phyloP scores from a whole-genome alignment of 2,888 invertebrate genomes.

The Metalampra italica region DNA sequence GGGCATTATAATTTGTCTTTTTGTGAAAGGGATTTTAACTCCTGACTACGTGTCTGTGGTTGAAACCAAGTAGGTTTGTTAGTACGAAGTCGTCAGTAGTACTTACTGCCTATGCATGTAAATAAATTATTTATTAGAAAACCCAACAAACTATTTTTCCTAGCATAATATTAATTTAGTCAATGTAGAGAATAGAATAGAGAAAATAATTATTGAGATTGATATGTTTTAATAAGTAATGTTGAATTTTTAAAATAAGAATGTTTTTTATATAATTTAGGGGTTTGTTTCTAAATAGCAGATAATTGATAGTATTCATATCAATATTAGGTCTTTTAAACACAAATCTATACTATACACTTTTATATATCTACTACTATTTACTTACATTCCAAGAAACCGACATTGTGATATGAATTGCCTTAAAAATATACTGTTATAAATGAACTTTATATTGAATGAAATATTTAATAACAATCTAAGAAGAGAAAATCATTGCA shows the following conservation, averaged over 20 bases:
- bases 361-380: no score
- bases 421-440: slow-evolving; percentile 37
- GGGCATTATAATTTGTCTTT: no score
- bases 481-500: not conserved
- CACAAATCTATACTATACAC: not conserved
- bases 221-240: slow-evolving; percentile 32
- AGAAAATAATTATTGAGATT: slow-evolving; percentile 51
- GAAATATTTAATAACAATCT: slow-evolving; percentile 15
- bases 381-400: slow-evolving; percentile 27
- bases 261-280: slow-evolving; percentile 30
- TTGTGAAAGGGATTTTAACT: not conserved
- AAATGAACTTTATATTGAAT: slow-evolving; percentile 10
- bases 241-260: slow-evolving; percentile 41
- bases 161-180: slow-evolving; percentile 67
- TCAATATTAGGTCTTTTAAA: no score
- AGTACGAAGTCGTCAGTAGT: slow-evolving; percentile 16
- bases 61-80: not conserved
- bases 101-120: slow-evolving; percentile 14
- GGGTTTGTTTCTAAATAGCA: slow-evolving; percentile 23
- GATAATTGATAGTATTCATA: no score
- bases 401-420: slow-evolving; percentile 64
- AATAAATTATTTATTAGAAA: slow-evolving; percentile 15
- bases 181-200: slow-evolving; percentile 46
- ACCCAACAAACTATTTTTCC: slow-evolving; percentile 29
- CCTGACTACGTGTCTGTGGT: slow-evolving; percentile 1